Conservation (phyloP, 2,113 vertebrate genomes). For the Halcyon malimbica region DNA sequence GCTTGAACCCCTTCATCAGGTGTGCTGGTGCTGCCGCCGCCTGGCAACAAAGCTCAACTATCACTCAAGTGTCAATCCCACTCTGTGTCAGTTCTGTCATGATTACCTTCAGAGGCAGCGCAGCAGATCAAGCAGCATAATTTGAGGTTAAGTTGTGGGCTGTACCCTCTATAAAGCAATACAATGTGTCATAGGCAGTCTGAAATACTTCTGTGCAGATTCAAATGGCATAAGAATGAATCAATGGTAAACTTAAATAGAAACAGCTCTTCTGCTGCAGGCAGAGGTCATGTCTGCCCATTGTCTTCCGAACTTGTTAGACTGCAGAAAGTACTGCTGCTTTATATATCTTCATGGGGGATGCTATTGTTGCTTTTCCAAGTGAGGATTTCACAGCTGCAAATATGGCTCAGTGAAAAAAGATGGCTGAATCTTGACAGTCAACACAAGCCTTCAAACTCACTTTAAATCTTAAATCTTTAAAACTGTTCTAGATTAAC, state of each 20-base stretch:
- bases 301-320: background rate
- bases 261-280: background rate
- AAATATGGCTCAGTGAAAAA: background rate
- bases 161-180: background rate
- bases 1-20: background rate
- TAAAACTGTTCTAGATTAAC: background rate
- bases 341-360: too few species aligned
- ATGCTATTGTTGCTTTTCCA: background rate
- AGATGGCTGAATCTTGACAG: background rate
- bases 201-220: background rate
- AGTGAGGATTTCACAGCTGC: background rate
- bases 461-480: background rate
- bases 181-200: background rate
- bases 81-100: background rate
- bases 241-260: background rate
- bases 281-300: fast-evolving
- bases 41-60: background rate
- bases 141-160: background rate
- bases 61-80: fast-evolving
- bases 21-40: background rate
- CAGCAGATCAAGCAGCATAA: background rate
- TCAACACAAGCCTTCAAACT: background rate
- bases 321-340: background rate
- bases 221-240: background rate
- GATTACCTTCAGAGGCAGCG: background rate